Base-by-base conservation (phyloP, 1,140 invertebrate species). In the Magallana ariakensis region DNA sequence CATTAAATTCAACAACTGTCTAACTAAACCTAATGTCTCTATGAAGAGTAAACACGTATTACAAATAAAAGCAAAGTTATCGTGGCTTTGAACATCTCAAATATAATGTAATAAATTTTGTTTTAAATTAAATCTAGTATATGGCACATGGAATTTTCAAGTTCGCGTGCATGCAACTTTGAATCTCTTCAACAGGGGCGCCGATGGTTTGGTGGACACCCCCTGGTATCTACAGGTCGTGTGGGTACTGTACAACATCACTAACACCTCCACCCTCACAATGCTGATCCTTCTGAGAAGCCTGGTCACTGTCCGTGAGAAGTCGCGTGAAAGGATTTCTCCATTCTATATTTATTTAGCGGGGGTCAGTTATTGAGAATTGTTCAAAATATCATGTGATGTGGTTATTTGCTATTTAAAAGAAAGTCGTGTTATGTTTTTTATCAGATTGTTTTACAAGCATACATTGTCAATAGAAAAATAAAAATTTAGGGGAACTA, bases 191-290 rank as follows among this genome's bases (percentile, higher is more conserved):
- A n/a, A n/a, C n/a, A n/a, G n/a, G n/a, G n/a, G n/a, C n/a, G n/a
- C n/a, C n/a, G 80, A 10, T 7, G 55, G 15, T 9, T n/a, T 55
- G 46, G 19, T 54, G 22, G 8, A 58, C 13, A 88, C 82, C 53
- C 80, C 87, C 8, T 88, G 87, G 87, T 88, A 85, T 85, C 11
- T 85, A 19, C 82, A 88, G 60, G 1, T 85, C 13, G 10, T 85
- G 26, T 88, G 87, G 87, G 57, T 88, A 22, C 16, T 85, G 15
- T 88, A 70, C 19, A 84, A 88, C 57, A 66, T 85, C 6, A 85
- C 15, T 11, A 88, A 85, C 84, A 22, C 33, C 5, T 56, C 82
- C 1, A 53, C 58, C 19, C 22, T 88, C 7, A 54, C 81, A 10
- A 88, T 88, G 55, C 83, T 80, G 13, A 33, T 88, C 15, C 26